Evolutionary conservation across 2,113 vertebrate species (phyloP), one percentile per base, ranked within the genome.

Genomic region (Leptodactylus fuscus): DNA sequence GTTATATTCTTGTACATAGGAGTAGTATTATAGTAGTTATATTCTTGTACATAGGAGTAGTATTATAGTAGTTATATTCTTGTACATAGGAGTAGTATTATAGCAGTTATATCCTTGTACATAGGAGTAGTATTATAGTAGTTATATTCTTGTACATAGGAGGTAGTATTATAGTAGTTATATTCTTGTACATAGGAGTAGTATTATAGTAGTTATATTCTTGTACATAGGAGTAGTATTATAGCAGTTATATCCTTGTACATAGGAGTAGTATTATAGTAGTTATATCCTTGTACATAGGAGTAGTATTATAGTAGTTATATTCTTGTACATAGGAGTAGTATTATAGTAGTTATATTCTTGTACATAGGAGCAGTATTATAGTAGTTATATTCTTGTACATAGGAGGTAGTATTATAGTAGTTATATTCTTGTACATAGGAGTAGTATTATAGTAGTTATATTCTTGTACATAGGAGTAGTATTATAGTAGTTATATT

Each of bases 401-500:
- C 20, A 60, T 60, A 44, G 41, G 41, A 9, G 41, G 41, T 9
- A 44, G 41, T 44, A 44, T 44, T 44, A 44, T 44, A 44, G n/a
- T 60, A 24, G n/a, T 60, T 60, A 24, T 60, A 24, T 60, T 60
- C 55, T 27, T 60, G 55, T 24, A 60, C 18, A 60, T 60, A 22
- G 55, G n/a, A 4, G 55, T n/a, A 60, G 55, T 60, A 60, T 60
- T 60, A 11, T 60, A 60, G n/a, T 60, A 60, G 55, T 60, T 60
- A 24, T 60, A 60, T 60, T 60, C n/a, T 60, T 60, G 55, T 60
- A 60, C 20, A 27, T 60, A 60, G n/a, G 53, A n/a, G 53, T 20
- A 55, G 53, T 55, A 55, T 55, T 55, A 55, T 55, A 55, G 53
- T 55, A 55, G 53, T 55, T 55, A 55, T 55, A 55, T 55, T 55